phyloP scores from a whole-genome alignment of 2,797 vertebrate species.

The Ispidina picta region DNA sequence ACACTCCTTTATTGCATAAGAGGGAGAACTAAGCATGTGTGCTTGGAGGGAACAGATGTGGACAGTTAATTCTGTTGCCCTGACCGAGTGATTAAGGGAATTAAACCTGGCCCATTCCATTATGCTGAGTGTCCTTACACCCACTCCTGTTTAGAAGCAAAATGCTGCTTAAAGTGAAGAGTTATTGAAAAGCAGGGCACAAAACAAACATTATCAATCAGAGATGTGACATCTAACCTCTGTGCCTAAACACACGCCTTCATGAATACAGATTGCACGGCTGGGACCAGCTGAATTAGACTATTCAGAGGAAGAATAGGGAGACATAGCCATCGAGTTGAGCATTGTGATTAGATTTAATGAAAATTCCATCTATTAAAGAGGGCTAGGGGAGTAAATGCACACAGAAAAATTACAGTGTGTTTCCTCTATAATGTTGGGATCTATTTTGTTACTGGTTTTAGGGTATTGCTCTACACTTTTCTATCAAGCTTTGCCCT shows the following conservation, averaged over 20 bases:
- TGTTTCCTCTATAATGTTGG: not conserved
- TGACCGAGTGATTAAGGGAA: conserved; percentile 80
- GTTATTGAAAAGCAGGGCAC: conserved; percentile 69
- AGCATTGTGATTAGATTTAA: conserved; percentile 47
- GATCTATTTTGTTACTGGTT: conserved; percentile 18
- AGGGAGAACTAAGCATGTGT: conserved; percentile 50
- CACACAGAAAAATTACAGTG: not conserved
- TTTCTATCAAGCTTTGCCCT: conserved; percentile 26
- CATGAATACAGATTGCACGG: conserved; percentile 54
- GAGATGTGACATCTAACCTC: conserved; percentile 74
- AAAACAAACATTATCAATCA: conserved; percentile 77
- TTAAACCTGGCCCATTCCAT: conserved; percentile 81
- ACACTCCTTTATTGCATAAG: conserved; percentile 58
- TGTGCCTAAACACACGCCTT: conserved; percentile 64
- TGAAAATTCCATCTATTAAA: conserved; percentile 51
- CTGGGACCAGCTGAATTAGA: conserved; percentile 59
- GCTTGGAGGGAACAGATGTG: conserved; percentile 76
- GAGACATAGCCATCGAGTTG: conserved; percentile 14
- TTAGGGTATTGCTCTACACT: not conserved
- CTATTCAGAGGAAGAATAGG: conserved; percentile 27
- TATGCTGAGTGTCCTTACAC: conserved; percentile 76
- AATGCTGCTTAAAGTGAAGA: conserved; percentile 72
- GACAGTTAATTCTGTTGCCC: conserved; percentile 80
- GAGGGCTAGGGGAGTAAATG: not conserved
- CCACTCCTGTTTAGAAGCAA: conserved; percentile 71